A percentile compares a stretch with the other conserved stretches of the same genome.
These are phyloP conservation scores for Phoenoteleia sp. DNA, from an alignment of 2,888 invertebrate species.

Conservation along the genomic window DNA sequence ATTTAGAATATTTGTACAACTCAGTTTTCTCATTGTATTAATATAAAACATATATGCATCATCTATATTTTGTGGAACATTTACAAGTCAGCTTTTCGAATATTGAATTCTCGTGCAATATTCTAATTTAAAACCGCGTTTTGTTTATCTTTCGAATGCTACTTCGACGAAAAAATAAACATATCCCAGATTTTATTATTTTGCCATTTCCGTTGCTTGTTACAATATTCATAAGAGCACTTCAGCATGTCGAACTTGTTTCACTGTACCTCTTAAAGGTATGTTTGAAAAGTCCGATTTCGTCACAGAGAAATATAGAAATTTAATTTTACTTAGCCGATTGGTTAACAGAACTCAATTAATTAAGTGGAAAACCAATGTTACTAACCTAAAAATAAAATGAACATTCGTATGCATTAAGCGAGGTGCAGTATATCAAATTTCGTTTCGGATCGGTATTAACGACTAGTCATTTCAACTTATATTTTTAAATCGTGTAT, in stretches of 20 bases:
- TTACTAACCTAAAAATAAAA: slow-evolving; percentile 20
- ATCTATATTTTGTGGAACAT: not conserved
- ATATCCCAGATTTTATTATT: not conserved
- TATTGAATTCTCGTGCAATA: not conserved
- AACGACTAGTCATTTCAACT: slow-evolving; percentile 27
- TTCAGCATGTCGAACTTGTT: not conserved
- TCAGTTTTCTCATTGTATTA: too few relatives aligned
- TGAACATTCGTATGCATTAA: slow-evolving; percentile 19
- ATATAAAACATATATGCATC: too few relatives aligned
- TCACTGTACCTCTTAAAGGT: not conserved
- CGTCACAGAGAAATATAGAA: not conserved
- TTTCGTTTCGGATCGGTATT: slow-evolving; percentile 34
- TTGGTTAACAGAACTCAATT: not conserved
- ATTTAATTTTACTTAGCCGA: not conserved
- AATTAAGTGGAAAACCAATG: slow-evolving; percentile 3
- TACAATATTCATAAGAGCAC: not conserved
- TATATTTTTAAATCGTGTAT: slow-evolving; percentile 44
- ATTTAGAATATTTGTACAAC: too few relatives aligned
- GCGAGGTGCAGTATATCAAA: slow-evolving; percentile 35
- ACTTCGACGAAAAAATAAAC: not conserved
- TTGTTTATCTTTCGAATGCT: not conserved
- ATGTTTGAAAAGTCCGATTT: not conserved
- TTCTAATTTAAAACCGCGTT: not conserved
- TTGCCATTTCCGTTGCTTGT: not conserved
- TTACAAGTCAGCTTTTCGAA: not conserved